Conservation (phyloP, 2,888 invertebrate species). For the Nasonovia ribisnigri region DNA sequence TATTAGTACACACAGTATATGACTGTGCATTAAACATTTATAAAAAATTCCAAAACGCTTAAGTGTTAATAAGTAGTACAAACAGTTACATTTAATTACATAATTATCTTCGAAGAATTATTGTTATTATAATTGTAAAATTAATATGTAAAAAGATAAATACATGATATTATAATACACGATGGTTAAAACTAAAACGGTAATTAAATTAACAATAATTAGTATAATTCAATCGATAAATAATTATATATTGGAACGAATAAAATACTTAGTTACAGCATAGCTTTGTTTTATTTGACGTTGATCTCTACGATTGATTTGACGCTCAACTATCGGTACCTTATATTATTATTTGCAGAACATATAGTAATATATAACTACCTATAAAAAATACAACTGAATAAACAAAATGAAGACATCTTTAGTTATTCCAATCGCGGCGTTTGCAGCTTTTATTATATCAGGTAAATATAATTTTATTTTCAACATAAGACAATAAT, state of each 20-base stretch:
- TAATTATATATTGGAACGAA: neutral
- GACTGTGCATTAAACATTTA: neutral
- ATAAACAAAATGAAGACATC: neutral
- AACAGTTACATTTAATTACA: neutral
- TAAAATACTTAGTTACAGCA: neutral
- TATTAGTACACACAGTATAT: neutral
- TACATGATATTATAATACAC: neutral
- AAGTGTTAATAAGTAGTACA: neutral
- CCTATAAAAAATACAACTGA: neutral
- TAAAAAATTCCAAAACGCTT: neutral
- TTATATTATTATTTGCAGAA: neutral
- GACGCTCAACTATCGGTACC: neutral
- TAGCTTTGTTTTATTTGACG: neutral
- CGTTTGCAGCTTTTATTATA: neutral
- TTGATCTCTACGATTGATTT: neutral
- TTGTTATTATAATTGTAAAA: neutral
- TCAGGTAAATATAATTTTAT: neutral
- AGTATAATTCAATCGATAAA: neutral
- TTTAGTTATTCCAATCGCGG: neutral
- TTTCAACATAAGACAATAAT: neutral
- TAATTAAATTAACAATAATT: neutral
- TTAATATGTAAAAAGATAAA: neutral
- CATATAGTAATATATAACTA: neutral
- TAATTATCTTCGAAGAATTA: neutral
- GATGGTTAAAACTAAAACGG: neutral